Base-by-base conservation (phyloP, 2,113 vertebrate genomes). In the Nerophis lumbriciformis region DNA sequence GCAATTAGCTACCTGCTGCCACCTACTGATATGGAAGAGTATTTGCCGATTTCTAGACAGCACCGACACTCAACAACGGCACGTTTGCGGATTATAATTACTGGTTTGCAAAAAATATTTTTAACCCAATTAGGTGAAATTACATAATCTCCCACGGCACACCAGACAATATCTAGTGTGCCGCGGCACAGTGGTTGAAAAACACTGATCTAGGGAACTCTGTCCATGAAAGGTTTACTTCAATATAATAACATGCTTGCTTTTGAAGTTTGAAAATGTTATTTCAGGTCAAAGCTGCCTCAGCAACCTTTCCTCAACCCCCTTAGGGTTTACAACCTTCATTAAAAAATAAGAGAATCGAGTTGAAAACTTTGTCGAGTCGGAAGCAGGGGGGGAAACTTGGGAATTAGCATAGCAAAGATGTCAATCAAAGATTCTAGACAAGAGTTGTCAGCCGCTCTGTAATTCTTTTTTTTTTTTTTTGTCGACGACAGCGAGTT, bases 401-500 rank as follows among this genome's bases (percentile, higher is more conserved):
- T 62, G 6, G 38, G 49, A 63, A 60, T 19, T 51, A 75, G 61
- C 9, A 5, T 28, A 59, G 48, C 65, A 13, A 64, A 83, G 42
- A 64, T 65, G 72, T 82, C 78, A 70, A 66, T 73, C 59, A 42
- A 39, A 51, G 28, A 62, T 57, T 55, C 45, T 47, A 45, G 73
- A 61, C 63, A 65, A 67, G 71, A 67, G 64, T 66, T 81, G 82
- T 63, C 72, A 65, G 19, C 8, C 61, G 57, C 42, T 59, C 36
- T 50, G 38, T 53, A 67, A 61, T 66, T 80, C 76, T 14, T 12
- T 47, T 59, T 39, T 2, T 57, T 57, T 21, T 15, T 36, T 59
- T 36, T 65, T 77, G 13, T 51, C 19, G 9, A 15, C 9, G 1
- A 50, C 53, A 8, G 53, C 36, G 63, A 83, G 72, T 75, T 71